These are phyloP conservation scores for Nemotelus nigrinus DNA, from an alignment of 2,888 invertebrate species.

Conservation along the genomic window DNA sequence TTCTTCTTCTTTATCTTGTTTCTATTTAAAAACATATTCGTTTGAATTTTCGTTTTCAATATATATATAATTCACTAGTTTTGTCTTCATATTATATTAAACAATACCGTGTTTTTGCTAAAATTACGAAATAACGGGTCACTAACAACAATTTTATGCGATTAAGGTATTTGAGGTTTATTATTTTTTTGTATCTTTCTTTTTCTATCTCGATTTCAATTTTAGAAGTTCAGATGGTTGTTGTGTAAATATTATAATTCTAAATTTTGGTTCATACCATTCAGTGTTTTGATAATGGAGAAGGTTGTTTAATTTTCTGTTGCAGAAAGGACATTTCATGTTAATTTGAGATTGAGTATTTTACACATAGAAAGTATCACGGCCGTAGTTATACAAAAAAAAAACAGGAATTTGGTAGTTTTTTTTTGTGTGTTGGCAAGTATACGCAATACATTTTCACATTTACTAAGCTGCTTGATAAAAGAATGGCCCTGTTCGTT, in stretches of 20 bases:
- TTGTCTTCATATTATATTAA: not conserved
- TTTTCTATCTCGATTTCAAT: conserved; percentile 44
- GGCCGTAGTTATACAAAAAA: no score
- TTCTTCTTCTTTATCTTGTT: not conserved
- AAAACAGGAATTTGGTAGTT: no score
- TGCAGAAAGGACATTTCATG: conserved; percentile 8
- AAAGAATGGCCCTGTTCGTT: no score
- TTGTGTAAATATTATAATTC: conserved; percentile 13
- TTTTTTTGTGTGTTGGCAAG: no score
- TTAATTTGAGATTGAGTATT: not conserved
- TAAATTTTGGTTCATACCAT: conserved; percentile 43
- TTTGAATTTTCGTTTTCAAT: not conserved
- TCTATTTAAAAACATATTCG: not conserved
- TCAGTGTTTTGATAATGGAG: conserved; percentile 41
- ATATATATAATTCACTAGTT: conserved; percentile 11
- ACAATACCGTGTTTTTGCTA: conserved; percentile 1
- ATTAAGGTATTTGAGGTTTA: conserved; percentile 12
- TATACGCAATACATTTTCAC: no score
- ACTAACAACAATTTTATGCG: conserved; percentile 54
- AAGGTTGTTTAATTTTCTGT: conserved; percentile 12
- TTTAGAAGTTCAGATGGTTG: conserved; percentile 20
- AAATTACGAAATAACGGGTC: conserved; percentile 54
- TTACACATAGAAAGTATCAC: no score
- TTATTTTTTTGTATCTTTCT: conserved; percentile 45
- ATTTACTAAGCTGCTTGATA: no score